These are phyloP conservation scores for Diploptera punctata DNA, from an alignment of 2,888 invertebrate species.

Conservation along the genomic window DNA sequence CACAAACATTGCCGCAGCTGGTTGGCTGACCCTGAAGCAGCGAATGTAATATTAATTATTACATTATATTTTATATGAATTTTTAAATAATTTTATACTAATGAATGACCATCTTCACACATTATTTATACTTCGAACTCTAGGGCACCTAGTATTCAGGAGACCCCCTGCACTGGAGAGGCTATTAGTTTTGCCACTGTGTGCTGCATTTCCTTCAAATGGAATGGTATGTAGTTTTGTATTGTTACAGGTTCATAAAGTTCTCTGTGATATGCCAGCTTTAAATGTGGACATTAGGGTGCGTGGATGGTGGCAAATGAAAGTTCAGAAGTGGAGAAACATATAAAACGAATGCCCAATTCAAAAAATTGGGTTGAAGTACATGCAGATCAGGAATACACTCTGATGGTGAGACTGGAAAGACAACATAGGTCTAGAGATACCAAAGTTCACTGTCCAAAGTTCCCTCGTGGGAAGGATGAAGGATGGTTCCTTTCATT, in stretches of 20 bases:
- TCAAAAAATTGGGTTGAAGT: slow-evolving; percentile 62
- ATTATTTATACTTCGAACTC: too few relatives aligned
- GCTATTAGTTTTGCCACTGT: too few relatives aligned
- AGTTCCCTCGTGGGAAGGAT: slow-evolving; percentile 91
- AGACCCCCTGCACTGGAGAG: too few relatives aligned
- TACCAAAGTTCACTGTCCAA: slow-evolving; percentile 76
- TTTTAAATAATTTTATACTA: too few relatives aligned
- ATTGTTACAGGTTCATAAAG: slow-evolving; percentile 54
- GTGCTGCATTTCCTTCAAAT: too few relatives aligned
- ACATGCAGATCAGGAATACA: slow-evolving; percentile 76
- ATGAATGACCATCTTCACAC: too few relatives aligned
- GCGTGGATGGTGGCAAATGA: slow-evolving; percentile 60
- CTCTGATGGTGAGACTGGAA: slow-evolving; percentile 59
- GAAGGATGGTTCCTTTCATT: slow-evolving; percentile 95
- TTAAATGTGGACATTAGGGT: slow-evolving; percentile 63
- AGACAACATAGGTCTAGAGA: slow-evolving; percentile 51
- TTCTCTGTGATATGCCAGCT: slow-evolving; percentile 69
- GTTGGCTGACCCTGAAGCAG: too few relatives aligned
- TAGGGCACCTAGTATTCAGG: too few relatives aligned
- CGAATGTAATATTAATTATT: too few relatives aligned
- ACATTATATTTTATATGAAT: too few relatives aligned
- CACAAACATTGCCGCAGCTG: too few relatives aligned
- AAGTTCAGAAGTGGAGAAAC: slow-evolving; percentile 42
- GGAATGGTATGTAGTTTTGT: too few relatives aligned
- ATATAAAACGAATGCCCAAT: slow-evolving; percentile 28